Percentiles rank a stretch among this genome's conserved stretches.
phyloP scores from a whole-genome alignment of 2,797 vertebrate genomes.

The Bradypodion ventrale region DNA sequence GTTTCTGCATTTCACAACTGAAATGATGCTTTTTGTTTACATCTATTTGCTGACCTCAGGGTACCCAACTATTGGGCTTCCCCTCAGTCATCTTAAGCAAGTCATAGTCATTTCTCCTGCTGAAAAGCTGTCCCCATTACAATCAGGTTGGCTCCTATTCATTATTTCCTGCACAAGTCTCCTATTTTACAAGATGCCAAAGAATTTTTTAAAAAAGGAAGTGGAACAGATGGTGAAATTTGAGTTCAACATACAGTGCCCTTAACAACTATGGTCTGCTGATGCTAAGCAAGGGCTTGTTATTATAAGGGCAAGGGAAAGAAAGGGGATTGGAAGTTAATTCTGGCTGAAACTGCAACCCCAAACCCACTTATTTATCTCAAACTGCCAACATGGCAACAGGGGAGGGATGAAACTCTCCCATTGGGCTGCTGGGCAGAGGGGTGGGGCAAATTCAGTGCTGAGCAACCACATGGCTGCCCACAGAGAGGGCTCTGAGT shows the following conservation, averaged over 20 bases:
- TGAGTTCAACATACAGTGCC: conserved; percentile 4
- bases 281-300: conserved; percentile 9
- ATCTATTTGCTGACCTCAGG: background rate
- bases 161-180: background rate
- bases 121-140: background rate
- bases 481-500: no score
- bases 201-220: conserved; percentile 36
- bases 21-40: background rate
- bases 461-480: no score
- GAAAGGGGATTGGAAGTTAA: background rate
- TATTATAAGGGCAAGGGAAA: background rate
- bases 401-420: no score
- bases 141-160: conserved; percentile 12
- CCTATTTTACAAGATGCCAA: conserved; percentile 14
- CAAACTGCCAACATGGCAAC: no score
- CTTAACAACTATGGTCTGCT: conserved; percentile 3
- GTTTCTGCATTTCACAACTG: background rate
- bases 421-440: no score
- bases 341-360: no score
- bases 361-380: no score
- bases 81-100: background rate
- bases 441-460: no score
- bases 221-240: conserved; percentile 25
- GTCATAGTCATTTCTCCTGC: background rate
- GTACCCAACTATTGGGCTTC: background rate